These are phyloP conservation scores for Copidosoma floridanum DNA, from an alignment of 1,140 invertebrate genomes.

Conservation along the genomic window DNA sequence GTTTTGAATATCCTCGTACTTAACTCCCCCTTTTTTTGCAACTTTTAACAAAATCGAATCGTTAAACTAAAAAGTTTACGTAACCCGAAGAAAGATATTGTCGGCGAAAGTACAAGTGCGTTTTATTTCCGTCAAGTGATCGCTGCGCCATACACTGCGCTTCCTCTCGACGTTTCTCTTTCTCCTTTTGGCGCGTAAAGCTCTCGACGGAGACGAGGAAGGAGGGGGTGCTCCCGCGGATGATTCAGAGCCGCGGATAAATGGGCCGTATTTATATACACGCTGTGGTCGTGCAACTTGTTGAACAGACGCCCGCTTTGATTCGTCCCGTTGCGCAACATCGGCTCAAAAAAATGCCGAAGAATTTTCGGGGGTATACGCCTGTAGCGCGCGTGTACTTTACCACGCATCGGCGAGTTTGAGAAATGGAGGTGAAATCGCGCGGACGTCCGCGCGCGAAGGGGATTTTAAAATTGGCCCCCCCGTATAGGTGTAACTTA, in stretches of 20 bases:
- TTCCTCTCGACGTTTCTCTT: conserved; percentile 8
- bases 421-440: too few relatives aligned
- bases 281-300: conserved; percentile 7
- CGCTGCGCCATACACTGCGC: neutral
- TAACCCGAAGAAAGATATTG: neutral
- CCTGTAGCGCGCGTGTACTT: too few relatives aligned
- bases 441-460: too few relatives aligned
- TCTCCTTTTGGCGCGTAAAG: neutral
- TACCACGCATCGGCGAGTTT: too few relatives aligned
- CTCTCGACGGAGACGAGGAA: too few relatives aligned
- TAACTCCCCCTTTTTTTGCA: too few relatives aligned
- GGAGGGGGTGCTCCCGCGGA: too few relatives aligned
- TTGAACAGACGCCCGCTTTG: neutral
- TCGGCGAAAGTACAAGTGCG: neutral
- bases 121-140: conserved; percentile 20
- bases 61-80: too few relatives aligned
- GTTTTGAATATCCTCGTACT: too few relatives aligned
- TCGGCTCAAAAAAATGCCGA: too few relatives aligned
- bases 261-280: conserved; percentile 1
- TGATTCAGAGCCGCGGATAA: neutral
- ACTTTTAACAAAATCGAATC: too few relatives aligned
- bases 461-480: conserved; percentile 7
- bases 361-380: too few relatives aligned
- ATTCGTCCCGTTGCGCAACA: neutral
- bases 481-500: conserved; percentile 2